phyloP scores from a whole-genome alignment of 2,888 invertebrate species.

The Ametastegia equiseti region DNA sequence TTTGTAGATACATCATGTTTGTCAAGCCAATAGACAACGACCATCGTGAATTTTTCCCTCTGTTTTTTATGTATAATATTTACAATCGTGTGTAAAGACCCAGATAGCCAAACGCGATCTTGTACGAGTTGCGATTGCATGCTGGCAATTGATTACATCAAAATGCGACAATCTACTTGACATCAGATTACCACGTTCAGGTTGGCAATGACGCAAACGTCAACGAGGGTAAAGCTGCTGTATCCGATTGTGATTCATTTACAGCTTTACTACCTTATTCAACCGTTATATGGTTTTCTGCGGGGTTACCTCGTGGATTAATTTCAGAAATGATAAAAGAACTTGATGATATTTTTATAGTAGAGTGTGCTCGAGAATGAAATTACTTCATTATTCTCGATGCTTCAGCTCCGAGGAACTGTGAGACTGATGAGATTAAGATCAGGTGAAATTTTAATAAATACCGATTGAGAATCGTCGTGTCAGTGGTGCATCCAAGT shows the following conservation, averaged over 20 bases:
- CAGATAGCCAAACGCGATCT: background rate
- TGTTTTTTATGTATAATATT: background rate
- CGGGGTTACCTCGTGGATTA: no score
- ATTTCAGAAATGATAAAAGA: no score
- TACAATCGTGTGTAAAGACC: background rate
- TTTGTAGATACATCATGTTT: background rate
- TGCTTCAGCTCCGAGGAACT: background rate
- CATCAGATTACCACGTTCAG: no score
- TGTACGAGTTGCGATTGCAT: no score
- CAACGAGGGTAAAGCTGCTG: background rate
- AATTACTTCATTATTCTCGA: background rate
- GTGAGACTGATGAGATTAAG: background rate
- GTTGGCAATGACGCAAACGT: no score
- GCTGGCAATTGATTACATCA: no score
- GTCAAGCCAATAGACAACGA: background rate
- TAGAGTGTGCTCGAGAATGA: background rate
- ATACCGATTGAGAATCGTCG: conserved; percentile 50
- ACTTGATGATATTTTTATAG: no score
- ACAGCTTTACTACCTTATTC: no score
- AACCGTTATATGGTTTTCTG: no score
- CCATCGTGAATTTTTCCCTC: background rate
- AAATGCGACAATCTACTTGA: no score
- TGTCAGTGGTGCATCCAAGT: conserved; percentile 57
- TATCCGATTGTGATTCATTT: background rate
- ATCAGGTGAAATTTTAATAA: background rate